These are phyloP conservation scores for Gallirallus australis DNA, from an alignment of 2,797 vertebrate species.

Conservation along the genomic window DNA sequence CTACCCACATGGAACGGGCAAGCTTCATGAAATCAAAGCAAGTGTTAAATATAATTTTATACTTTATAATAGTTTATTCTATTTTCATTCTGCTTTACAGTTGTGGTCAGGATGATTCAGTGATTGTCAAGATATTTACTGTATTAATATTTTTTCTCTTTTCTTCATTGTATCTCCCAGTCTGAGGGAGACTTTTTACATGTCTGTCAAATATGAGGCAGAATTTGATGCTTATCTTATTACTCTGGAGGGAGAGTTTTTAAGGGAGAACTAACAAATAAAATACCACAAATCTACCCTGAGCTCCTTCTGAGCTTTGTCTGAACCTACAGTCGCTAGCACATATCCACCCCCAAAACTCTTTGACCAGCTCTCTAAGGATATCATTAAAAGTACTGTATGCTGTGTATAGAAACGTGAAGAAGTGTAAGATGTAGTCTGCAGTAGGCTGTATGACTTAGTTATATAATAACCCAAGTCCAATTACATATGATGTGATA, in stretches of 20 bases:
- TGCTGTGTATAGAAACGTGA: not conserved
- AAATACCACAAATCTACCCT: constrained; percentile 6
- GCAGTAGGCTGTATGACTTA: not conserved
- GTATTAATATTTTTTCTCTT: not conserved
- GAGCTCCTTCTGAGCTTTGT: not conserved
- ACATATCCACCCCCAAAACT: not conserved
- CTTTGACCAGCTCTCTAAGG: constrained; percentile 63
- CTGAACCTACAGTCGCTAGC: not conserved
- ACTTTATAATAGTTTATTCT: not conserved
- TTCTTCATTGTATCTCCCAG: not conserved
- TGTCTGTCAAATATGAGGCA: not conserved
- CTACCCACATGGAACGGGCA: not conserved
- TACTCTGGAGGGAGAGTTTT: constrained; percentile 24
- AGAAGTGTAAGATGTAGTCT: not conserved
- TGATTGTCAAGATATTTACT: not conserved
- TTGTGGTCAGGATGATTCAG: not conserved
- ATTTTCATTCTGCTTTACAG: not conserved
- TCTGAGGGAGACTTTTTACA: not conserved
- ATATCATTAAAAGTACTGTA: constrained; percentile 65
- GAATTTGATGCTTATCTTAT: not conserved
- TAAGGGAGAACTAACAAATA: constrained; percentile 8
- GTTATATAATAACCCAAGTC: constrained; percentile 30
- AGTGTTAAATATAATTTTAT: not conserved
- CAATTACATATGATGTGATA: constrained; percentile 5
- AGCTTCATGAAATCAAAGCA: not conserved